Evolutionary conservation across 2,113 vertebrate genomes (phyloP).

Genomic region (Eubucco bourcierii): DNA sequence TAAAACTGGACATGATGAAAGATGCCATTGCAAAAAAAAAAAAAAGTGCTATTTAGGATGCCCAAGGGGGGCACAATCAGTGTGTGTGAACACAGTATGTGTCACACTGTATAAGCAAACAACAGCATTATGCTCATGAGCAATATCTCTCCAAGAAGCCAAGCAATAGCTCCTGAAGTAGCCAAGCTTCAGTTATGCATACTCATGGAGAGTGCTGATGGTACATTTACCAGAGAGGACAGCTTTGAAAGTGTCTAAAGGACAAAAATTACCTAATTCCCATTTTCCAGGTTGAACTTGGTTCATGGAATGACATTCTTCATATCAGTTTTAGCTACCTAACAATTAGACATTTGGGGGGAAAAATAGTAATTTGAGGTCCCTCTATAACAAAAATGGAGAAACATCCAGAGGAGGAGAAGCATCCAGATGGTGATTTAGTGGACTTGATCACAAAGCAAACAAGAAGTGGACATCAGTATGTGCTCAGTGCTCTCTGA

Average conservation of each 20-base stretch:
- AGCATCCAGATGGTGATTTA: background rate
- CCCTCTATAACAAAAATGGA: background rate
- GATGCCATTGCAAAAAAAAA: background rate
- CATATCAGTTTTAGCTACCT: background rate
- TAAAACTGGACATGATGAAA: conserved; percentile 46
- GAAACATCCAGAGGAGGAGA: background rate
- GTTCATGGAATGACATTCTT: background rate
- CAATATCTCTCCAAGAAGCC: background rate
- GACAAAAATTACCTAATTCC: background rate
- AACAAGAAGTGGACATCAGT: background rate
- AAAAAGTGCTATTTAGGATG: background rate
- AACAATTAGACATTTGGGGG: background rate
- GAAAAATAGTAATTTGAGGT: background rate
- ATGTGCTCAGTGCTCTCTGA: background rate
- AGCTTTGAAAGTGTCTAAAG: background rate
- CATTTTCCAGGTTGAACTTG: background rate
- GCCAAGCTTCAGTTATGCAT: background rate
- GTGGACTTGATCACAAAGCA: background rate
- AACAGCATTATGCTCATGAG: conserved; percentile 26
- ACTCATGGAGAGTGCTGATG: background rate
- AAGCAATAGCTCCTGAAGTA: background rate
- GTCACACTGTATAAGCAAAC: conserved; percentile 45
- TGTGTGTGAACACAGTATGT: conserved; percentile 15
- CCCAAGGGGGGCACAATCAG: conserved; percentile 21
- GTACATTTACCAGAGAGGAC: background rate